Base-by-base conservation (phyloP, 2,888 invertebrate species). In the Odontocolon sp. region DNA sequence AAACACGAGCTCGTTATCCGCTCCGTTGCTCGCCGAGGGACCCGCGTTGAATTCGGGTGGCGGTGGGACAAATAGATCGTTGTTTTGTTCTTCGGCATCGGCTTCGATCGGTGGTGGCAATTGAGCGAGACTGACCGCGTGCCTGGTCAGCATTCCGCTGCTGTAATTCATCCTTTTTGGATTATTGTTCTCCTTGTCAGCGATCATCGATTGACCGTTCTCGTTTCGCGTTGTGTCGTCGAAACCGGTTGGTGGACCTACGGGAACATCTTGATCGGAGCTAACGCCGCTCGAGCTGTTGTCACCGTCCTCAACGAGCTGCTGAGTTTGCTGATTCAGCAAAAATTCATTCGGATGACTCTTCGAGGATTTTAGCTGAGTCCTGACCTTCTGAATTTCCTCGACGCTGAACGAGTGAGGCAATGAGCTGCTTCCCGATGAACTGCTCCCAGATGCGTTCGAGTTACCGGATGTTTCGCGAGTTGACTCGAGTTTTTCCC, bases 241-340 rank as follows among this genome's bases (percentile, higher is more conserved):
- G 81, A 91, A 91, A 3, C 92, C 92, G 4, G 89, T 88, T 38
- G 91, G 91, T 21, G 92, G 92, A 61, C 93, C 93, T 1, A 92
- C 91, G 0, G 93, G 93, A 16, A 94, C 91, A 83, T 95, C 96
- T 89, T 97, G 96, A 91, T 97, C 97, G 56, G 96, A 96, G 80
- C 96, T 96, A 0, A 97, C 96, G 18, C 96, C 96, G 23, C 96
- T 96, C 3, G 96, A 96, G 80, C 96, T 96, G 91, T 96, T 96
- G 91, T 97, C 97, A 56, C 95, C 96, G 90, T 96, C 96, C 91
- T 96, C 96, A 4, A 85, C 87, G 8, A 90, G 82, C 0, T 88
- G 87, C 45, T 90, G 89, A 9, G 88, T 89, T 14, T 88, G 89
- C 83, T 92, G 92, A 79, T 91, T 92, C 75, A 92, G 87, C 57